phyloP scores from a whole-genome alignment of 2,888 invertebrate species.

The Quadroppia sp. region DNA sequence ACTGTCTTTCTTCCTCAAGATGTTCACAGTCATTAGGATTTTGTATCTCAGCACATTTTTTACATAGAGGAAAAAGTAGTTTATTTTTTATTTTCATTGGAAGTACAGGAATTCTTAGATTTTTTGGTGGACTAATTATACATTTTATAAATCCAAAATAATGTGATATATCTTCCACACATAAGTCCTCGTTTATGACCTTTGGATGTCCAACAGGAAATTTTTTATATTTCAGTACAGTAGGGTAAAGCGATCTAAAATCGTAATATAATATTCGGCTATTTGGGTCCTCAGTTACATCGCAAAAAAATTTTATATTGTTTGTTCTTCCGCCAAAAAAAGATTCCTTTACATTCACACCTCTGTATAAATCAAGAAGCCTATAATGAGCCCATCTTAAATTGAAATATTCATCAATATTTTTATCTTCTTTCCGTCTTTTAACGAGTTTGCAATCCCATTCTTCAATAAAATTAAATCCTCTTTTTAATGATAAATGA shows the following conservation, averaged over 20 bases:
- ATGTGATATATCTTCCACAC: neutral
- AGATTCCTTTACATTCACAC: constrained; percentile 47
- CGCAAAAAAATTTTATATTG: constrained; percentile 47
- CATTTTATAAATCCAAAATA: constrained; percentile 50
- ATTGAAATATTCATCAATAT: neutral
- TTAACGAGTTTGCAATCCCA: constrained; percentile 48
- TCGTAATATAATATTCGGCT: constrained; percentile 48
- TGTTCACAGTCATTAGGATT: neutral
- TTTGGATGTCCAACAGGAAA: constrained; percentile 48
- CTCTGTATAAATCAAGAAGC: neutral
- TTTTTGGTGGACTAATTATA: constrained; percentile 48
- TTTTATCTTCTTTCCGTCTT: constrained; percentile 15
- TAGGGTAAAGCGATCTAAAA: constrained; percentile 49
- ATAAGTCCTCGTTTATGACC: constrained; percentile 37
- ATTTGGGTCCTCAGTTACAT: constrained; percentile 35
- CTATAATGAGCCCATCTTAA: neutral
- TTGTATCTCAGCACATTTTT: constrained; percentile 45
- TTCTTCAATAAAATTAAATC: constrained; percentile 43
- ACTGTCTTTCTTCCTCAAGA: constrained; percentile 46
- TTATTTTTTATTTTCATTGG: constrained; percentile 47
- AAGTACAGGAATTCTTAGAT: constrained; percentile 49
- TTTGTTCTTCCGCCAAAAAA: constrained; percentile 49
- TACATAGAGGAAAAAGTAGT: constrained; percentile 49
- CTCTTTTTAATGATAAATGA: neutral
- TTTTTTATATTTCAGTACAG: constrained; percentile 47